phyloP scores from a whole-genome alignment of 2,113 vertebrate species.

The Pyxicephalus adspersus region DNA sequence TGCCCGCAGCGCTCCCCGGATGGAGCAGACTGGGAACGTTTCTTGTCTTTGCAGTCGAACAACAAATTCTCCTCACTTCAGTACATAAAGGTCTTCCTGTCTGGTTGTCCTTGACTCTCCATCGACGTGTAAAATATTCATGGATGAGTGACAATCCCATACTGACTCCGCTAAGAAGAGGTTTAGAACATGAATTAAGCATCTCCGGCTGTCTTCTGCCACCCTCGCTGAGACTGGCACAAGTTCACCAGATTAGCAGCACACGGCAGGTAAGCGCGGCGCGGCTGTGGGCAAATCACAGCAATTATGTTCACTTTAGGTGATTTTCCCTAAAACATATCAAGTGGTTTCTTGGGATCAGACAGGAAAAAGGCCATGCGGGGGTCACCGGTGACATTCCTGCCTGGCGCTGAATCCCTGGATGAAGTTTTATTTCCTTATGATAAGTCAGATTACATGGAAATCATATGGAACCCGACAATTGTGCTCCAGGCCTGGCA shows the following conservation, averaged over 20 bases:
- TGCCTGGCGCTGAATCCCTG: neutral
- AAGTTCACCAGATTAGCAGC: conserved; percentile 41
- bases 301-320: conserved; percentile 13
- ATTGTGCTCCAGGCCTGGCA: too few relatives aligned
- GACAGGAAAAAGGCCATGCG: neutral
- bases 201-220: conserved; percentile 30
- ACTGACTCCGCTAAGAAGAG: conserved; percentile 6
- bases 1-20: neutral
- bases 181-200: conserved; percentile 49
- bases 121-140: conserved; percentile 43
- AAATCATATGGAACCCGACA: neutral
- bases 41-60: neutral
- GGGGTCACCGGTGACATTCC: conserved; percentile 4
- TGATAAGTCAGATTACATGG: neutral
- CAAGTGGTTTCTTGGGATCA: conserved; percentile 1
- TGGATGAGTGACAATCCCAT: neutral
- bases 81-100: neutral
- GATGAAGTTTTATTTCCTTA: neutral
- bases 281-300: conserved; percentile 27
- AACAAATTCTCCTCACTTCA: neutral
- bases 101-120: conserved; percentile 46
- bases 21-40: neutral
- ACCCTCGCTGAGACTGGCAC: conserved; percentile 48
- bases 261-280: conserved; percentile 8
- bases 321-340: conserved; percentile 23